Base-by-base conservation (phyloP, 1,140 invertebrate species). In the Zaprionus tsacasi region DNA sequence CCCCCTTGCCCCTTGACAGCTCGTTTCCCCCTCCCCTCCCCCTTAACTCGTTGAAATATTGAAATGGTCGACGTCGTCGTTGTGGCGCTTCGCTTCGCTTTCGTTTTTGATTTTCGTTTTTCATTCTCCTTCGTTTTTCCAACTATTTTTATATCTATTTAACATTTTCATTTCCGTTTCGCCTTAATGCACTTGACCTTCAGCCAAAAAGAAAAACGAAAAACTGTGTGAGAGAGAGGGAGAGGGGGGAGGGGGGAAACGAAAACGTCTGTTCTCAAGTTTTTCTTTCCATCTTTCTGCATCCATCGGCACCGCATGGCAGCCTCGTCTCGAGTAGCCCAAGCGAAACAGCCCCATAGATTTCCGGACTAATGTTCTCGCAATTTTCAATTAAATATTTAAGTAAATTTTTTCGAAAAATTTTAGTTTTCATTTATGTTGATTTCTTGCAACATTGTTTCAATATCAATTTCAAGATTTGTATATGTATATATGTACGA, bases 131-230 rank as follows among this genome's bases (percentile, higher is more conserved):
- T 63, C 27, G 54, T 70, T 68, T 71, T 76, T 72, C 72, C 72
- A 59, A 68, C 81, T 79, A 82, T 82, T 78, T 83, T 67, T 73
- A 61, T 80, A 79, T 80, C 60, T 77, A 71, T 77, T 81, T 78
- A 79, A 73, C 82, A 86, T 86, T 86, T 86, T 81, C 75, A 81
- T 81, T 86, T 86, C 82, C 82, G 82, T 86, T 86, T 85, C 83
- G 82, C 83, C 83, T 83, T 88, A 88, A 88, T 87, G 83, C 83
- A 88, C 83, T 83, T 87, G 83, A 87, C 83, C 83, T 88, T 87
- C 82, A 74, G 54, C 68, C 65, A 57, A 57, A 60, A n/a, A 6
- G 21, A 59, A 35, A 35, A 35, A 35, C 33, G 17, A 40, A 43
- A 17, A 35, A 38, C 38, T 17, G n/a, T 36, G 15, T 11, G n/a